phyloP scores from a whole-genome alignment of 2,888 invertebrate species.

The Onthophagus sagittarius region DNA sequence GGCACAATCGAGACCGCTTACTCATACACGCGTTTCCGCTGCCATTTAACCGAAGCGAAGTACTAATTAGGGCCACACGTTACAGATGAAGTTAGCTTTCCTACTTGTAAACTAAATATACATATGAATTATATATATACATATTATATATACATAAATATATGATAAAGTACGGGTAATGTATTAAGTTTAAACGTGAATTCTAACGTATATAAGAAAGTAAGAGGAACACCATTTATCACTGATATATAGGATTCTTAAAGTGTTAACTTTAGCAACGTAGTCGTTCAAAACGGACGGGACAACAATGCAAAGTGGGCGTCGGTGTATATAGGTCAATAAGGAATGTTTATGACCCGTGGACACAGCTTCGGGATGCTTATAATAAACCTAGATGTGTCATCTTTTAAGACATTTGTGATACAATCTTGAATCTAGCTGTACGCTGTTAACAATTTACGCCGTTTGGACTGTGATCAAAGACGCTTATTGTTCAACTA shows the following conservation, averaged over 20 bases:
- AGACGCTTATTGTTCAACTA: background rate
- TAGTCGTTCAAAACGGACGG: constrained; percentile 1
- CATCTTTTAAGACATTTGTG: constrained; percentile 13
- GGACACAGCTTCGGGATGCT: background rate
- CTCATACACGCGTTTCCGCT: background rate
- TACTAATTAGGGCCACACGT: constrained; percentile 13
- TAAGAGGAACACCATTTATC: constrained; percentile 11
- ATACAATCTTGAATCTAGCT: constrained; percentile 7
- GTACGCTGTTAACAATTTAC: background rate
- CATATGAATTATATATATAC: constrained; percentile 33
- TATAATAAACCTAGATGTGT: background rate
- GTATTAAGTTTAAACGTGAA: constrained; percentile 5
- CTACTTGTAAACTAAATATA: constrained; percentile 11
- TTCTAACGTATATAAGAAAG: constrained; percentile 3
- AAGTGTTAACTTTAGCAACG: constrained; percentile 3
- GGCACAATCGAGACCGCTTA: background rate
- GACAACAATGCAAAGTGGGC: background rate
- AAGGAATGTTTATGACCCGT: background rate
- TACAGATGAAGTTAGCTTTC: constrained; percentile 28
- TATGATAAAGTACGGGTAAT: constrained; percentile 9
- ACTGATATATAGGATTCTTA: constrained; percentile 8
- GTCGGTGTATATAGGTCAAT: constrained; percentile 1
- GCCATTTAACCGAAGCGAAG: background rate
- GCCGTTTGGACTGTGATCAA: constrained; percentile 3
- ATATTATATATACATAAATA: constrained; percentile 24